Evolutionary conservation across 2,113 vertebrate species (phyloP).

Genomic region (Callipepla californica): DNA sequence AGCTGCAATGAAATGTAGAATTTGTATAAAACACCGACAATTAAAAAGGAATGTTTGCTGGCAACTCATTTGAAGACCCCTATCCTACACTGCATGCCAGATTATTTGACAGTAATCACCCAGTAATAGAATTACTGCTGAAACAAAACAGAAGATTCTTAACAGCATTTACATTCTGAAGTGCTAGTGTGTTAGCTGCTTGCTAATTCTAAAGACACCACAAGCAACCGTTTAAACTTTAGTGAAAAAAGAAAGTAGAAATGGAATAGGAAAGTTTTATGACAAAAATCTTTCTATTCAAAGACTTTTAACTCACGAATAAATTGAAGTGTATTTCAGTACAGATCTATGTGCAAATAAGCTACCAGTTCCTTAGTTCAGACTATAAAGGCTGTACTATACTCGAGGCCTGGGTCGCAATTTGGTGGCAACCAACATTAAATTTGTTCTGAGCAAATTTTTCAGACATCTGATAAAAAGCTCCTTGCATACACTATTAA

Average conservation of each 20-base stretch:
- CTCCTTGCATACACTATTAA: not conserved
- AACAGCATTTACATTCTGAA: not conserved
- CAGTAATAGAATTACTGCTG: not conserved
- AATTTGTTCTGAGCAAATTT: slow-evolving; percentile 5
- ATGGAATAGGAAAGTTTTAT: not conserved
- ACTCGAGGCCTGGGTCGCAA: not conserved
- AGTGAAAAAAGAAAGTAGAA: not conserved
- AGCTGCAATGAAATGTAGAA: not conserved
- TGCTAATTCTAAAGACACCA: not conserved
- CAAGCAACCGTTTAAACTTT: not conserved
- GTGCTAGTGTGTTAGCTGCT: not conserved
- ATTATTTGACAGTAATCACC: not conserved
- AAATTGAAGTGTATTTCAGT: not conserved
- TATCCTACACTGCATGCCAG: not conserved
- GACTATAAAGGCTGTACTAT: not conserved
- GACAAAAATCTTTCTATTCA: not conserved
- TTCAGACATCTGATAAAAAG: slow-evolving; percentile 4
- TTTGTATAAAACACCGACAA: not conserved
- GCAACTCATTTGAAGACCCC: not conserved
- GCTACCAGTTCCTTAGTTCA: not conserved
- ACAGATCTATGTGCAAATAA: not conserved
- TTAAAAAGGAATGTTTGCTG: not conserved
- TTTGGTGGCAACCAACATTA: not conserved
- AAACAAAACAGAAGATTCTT: not conserved
- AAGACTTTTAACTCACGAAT: not conserved